Evolutionary conservation across 2,888 invertebrate species (phyloP).

Genomic region (Tolmerus cingulatus): DNA sequence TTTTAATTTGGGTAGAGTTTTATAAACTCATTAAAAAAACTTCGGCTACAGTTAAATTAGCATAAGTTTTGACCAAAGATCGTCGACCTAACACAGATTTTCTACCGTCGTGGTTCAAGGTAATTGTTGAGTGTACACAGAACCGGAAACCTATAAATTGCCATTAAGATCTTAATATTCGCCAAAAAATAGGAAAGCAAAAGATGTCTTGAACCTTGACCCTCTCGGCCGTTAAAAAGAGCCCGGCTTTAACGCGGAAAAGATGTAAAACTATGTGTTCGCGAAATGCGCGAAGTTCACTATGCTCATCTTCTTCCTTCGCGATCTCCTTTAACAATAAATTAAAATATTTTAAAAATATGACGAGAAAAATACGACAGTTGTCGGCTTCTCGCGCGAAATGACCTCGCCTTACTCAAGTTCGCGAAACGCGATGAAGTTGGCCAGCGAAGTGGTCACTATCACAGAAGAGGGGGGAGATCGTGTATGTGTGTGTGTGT

Average conservation of each 20-base stretch:
- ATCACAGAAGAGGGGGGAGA: not conserved
- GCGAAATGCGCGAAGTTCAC: not conserved
- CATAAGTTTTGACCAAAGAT: constrained; percentile 17
- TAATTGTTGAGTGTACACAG: not conserved
- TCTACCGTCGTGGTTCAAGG: not conserved
- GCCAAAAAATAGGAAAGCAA: not conserved
- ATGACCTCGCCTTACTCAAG: not conserved
- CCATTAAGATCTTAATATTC: not conserved
- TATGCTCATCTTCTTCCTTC: not conserved
- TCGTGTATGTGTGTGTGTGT: not conserved
- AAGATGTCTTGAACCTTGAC: not conserved
- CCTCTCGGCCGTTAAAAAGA: not conserved
- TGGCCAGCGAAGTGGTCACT: not conserved
- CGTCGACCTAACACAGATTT: constrained; percentile 11
- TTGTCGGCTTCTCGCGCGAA: not conserved
- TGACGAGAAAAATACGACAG: not conserved
- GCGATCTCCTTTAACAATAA: not conserved
- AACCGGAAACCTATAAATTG: constrained; percentile 1
- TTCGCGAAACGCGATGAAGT: not conserved
- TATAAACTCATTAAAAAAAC: not conserved
- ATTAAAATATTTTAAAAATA: no score
- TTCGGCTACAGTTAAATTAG: not conserved
- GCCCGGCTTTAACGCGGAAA: not conserved
- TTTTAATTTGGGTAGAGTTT: not conserved
- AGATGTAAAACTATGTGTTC: not conserved